Conservation (phyloP, 2,888 invertebrate species). For the Phalera bucephala region DNA sequence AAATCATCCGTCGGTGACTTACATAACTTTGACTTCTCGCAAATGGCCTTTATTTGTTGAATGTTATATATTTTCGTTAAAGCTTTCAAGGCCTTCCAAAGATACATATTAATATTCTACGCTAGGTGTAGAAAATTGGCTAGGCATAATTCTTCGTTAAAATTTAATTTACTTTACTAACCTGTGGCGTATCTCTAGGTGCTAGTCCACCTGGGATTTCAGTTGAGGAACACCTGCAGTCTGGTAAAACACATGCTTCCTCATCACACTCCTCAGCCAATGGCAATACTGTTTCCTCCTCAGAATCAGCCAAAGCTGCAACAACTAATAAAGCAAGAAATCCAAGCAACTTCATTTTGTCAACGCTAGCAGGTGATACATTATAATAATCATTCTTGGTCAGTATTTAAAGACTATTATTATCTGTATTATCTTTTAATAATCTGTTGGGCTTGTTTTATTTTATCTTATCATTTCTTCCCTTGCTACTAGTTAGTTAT, state of each 20-base stretch:
- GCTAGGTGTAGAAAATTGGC: too few species aligned
- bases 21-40: too few species aligned
- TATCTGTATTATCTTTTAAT: slow-evolving; percentile 11
- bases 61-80: too few species aligned
- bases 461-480: neutral
- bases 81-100: too few species aligned
- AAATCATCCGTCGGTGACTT: too few species aligned
- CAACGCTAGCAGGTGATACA: slow-evolving; percentile 5
- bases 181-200: slow-evolving; percentile 77
- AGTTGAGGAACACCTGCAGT: slow-evolving; percentile 78
- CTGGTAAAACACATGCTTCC: slow-evolving; percentile 71
- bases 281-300: slow-evolving; percentile 12
- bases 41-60: too few species aligned
- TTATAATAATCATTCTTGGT: neutral
- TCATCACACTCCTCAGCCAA: slow-evolving; percentile 56
- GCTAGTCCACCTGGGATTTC: slow-evolving; percentile 70
- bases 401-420: slow-evolving; percentile 18
- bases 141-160: too few species aligned
- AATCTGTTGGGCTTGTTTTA: slow-evolving; percentile 1
- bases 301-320: slow-evolving; percentile 15
- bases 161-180: too few species aligned
- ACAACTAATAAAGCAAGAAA: slow-evolving; percentile 17
- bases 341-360: slow-evolving; percentile 22
- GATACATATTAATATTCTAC: too few species aligned
- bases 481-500: too few species aligned